phyloP scores from a whole-genome alignment of 2,113 vertebrate genomes.

The Carassius carassius region DNA sequence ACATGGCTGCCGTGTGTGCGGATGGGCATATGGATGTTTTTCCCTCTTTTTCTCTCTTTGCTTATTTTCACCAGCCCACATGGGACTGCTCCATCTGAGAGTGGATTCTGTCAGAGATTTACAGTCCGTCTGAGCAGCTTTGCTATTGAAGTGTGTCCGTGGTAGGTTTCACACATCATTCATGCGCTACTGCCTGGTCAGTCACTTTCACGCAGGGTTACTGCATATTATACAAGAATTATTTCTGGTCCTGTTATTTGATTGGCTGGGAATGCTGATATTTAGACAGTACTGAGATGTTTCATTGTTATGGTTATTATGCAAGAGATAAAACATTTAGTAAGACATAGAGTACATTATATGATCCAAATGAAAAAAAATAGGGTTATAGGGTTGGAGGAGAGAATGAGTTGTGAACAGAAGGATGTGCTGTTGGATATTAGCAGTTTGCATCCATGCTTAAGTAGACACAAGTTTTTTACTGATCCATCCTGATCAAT shows the following conservation, averaged over 20 bases:
- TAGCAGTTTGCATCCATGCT: no score
- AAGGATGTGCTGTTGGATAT: no score
- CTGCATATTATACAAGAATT: neutral
- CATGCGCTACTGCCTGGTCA: neutral
- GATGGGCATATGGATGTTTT: constrained; percentile 42
- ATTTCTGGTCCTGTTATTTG: neutral
- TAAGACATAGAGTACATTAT: no score
- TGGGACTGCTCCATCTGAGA: constrained; percentile 48
- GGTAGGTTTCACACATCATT: constrained; percentile 23
- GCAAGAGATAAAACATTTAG: no score
- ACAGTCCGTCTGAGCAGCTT: constrained; percentile 36
- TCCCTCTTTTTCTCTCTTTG: constrained; percentile 41
- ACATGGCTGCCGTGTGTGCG: constrained; percentile 37
- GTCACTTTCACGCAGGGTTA: neutral
- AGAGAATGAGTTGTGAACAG: no score
- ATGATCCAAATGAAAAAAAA: no score
- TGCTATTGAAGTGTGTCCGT: constrained; percentile 47
- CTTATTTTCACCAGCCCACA: constrained; percentile 46
- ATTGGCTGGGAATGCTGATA: neutral
- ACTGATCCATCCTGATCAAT: no score
- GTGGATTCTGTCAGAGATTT: constrained; percentile 53
- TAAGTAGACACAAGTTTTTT: no score
- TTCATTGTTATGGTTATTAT: neutral
- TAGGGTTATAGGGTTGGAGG: no score
- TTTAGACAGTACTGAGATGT: constrained; percentile 9